Conservation (phyloP, 2,113 vertebrate species). For the Pithys albifrons region DNA sequence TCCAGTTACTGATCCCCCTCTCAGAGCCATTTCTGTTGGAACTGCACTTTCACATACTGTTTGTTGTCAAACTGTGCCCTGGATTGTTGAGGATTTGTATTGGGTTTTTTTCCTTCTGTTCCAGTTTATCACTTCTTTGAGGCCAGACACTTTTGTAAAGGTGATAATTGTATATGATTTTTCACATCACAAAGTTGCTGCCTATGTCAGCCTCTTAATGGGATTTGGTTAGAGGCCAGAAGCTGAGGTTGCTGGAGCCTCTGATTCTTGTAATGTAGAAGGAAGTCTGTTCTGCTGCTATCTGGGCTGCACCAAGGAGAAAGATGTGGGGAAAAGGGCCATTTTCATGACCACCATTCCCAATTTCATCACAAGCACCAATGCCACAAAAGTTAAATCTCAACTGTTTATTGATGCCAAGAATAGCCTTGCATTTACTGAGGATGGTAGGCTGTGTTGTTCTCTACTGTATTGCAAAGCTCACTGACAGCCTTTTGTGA, state of each 20-base stretch:
- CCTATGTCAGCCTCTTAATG: not conserved
- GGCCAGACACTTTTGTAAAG: not conserved
- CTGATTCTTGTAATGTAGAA: not conserved
- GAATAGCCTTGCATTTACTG: not conserved
- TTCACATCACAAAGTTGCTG: not conserved
- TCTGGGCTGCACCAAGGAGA: not conserved
- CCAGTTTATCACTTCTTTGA: not conserved
- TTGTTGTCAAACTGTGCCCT: not conserved
- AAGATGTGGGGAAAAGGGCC: fast-evolving
- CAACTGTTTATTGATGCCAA: not conserved
- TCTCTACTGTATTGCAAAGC: not conserved
- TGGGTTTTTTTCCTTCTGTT: not conserved
- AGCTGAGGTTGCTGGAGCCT: not conserved
- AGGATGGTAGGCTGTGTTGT: not conserved
- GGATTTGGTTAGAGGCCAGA: not conserved
- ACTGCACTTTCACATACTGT: not conserved
- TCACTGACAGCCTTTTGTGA: not conserved
- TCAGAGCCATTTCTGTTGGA: not conserved
- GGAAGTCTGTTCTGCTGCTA: not conserved
- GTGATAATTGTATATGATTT: not conserved
- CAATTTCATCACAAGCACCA: not conserved
- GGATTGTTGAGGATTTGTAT: not conserved
- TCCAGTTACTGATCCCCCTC: not conserved
- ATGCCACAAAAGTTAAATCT: not conserved
- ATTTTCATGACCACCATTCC: not conserved